Base-by-base conservation (phyloP, 2,797 vertebrate species). In the Aphelocoma californica region DNA sequence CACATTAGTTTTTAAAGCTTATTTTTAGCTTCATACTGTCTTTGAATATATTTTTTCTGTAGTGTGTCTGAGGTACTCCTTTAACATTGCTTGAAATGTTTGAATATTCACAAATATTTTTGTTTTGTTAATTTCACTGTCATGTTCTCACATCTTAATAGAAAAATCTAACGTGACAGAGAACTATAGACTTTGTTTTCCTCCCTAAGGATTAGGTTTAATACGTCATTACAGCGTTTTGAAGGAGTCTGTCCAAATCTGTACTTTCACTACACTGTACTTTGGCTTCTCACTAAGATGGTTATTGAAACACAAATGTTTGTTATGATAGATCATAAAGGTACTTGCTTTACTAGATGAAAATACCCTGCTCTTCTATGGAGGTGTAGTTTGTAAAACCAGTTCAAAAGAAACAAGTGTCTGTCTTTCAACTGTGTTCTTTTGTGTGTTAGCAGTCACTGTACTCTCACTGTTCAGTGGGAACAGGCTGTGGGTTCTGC, bases 51-150 rank as follows among this genome's bases (percentile, higher is more conserved):
- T 81, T 64, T 80, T 54, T 81, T 56, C 28, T 74, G 12, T 54
- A 34, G 12, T 0, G 0, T 65, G n/a, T 85, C 54, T 86, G 50
- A 74, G 34, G 12, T 72, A 48, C 70, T 90, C 75, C 95, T 95
- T 93, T 92, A 97, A 90, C 67, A 83, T 96, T 61, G 78, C 79
- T 93, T 86, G 65, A 96, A 95, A 95, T 93, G 81, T 97, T 94
- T 94, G 91, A 92, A 90, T 95, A 95, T 95, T 97, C 97, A 90
- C 91, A 91, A 87, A 92, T 96, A 90, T 86, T 95, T 97, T 95
- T 91, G 65, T 86, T 81, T 31, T 29, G 32, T 58, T 96, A 92
- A 95, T 86, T 95, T 95, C 86, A 67, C 69, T 89, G 69, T 95
- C 84, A 87, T 84, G 29, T 48, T 92, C 29, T 86, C 53, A 19